A percentile compares a stretch with the other conserved stretches of the same genome.
These are phyloP conservation scores for Phocides pigmalion DNA, from an alignment of 1,140 invertebrate species.

Conservation along the genomic window DNA sequence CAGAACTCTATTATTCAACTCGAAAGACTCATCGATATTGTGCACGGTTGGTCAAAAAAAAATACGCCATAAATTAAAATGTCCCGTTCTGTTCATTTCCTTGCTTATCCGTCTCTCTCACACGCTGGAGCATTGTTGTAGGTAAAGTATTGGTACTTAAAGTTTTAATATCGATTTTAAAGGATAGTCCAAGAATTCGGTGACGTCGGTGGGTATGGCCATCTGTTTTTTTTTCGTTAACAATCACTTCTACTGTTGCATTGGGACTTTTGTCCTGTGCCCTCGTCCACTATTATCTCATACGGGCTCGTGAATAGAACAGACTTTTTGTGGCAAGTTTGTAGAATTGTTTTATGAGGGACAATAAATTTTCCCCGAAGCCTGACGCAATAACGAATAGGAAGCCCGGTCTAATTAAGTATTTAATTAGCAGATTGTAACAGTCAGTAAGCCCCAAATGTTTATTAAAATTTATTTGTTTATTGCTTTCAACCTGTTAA, in stretches of 20 bases:
- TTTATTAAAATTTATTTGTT: slow-evolving; percentile 22
- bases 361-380: slow-evolving; percentile 68
- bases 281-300: slow-evolving; percentile 74
- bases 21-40: slow-evolving; percentile 76
- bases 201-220: slow-evolving; percentile 54
- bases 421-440: slow-evolving; percentile 53
- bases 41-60: slow-evolving; percentile 69
- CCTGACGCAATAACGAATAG: slow-evolving; percentile 45
- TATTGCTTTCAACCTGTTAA: slow-evolving; percentile 13
- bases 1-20: slow-evolving; percentile 75
- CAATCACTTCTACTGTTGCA: slow-evolving; percentile 66
- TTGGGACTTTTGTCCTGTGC: slow-evolving; percentile 72
- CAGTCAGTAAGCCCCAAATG: slow-evolving; percentile 8
- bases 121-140: slow-evolving; percentile 58
- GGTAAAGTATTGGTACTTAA: slow-evolving; percentile 72
- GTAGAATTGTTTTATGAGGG: slow-evolving; percentile 78
- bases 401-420: slow-evolving; percentile 51
- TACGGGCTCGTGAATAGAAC: slow-evolving; percentile 64
- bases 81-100: slow-evolving; percentile 64
- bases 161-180: slow-evolving; percentile 75
- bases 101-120: slow-evolving; percentile 51
- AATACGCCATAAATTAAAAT: slow-evolving; percentile 80
- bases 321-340: slow-evolving; percentile 73
- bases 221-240: slow-evolving; percentile 72
- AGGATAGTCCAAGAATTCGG: slow-evolving; percentile 66